Base-by-base conservation (phyloP, 2,888 invertebrate species). In the Troides helena region DNA sequence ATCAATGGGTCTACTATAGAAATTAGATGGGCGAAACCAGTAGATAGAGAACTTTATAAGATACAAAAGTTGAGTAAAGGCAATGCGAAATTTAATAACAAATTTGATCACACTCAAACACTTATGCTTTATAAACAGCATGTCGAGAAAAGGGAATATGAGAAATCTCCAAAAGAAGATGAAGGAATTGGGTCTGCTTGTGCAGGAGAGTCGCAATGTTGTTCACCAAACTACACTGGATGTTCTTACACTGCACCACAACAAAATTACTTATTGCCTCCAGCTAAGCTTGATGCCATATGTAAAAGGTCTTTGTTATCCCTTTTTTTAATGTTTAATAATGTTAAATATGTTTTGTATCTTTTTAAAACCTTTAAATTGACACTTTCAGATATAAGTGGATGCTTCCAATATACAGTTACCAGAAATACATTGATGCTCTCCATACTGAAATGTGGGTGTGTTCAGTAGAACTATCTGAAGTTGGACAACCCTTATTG, bases 11-110 rank as follows among this genome's bases (percentile, higher is more conserved):
- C 85, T 74, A 78, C 74, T 56, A 82, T 92, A 74, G 94, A 94
- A 74, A 89, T 94, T 67, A 80, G 88, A 73, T 94, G 94, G 94
- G 94, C 94, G 1, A 94, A 94, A 74, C 94, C 94, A 10, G 94
- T 94, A 59, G 90, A 90, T 78, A 77, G 90, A 53, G 90, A 92
- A 72, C 72, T 92, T 63, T 92, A 92, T 73, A 80, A 83, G 58
- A 87, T 92, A 71, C 92, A 92, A 73, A 92, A 92, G 73, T 76
- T 85, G 73, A 83, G 79, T 72, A 82, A 85, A 78, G 92, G 92
- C 81, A 92, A 92, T 87, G 89, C 92, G 69, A 92, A 92, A 74
- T 92, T 92, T 76, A 92, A 90, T 77, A 86, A 86, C 69, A 85
- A 81, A 71, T 80, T 86, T 72, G 86, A 90, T 68, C 74, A 89